Percentiles rank a stretch among this genome's conserved stretches.
Conservation (phyloP, 2,797 vertebrate species). For the Rhynchotus rufescens region DNA sequence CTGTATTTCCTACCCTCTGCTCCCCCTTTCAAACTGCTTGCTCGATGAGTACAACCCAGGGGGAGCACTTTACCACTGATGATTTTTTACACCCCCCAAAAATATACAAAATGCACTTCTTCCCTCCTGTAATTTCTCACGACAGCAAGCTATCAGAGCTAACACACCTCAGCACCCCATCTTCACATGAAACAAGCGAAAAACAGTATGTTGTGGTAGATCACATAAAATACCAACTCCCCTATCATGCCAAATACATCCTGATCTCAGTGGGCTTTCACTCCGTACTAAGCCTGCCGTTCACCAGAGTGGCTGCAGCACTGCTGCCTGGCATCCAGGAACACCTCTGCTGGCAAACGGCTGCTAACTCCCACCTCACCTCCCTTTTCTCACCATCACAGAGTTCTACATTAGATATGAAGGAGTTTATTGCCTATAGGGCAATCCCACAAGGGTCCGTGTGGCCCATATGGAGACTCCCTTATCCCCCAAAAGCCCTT, state of each 20-base stretch:
- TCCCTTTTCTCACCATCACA: not conserved
- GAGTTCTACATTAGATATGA: accelerated
- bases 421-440: not conserved
- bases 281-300: not conserved
- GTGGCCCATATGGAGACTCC: not conserved
- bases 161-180: not conserved
- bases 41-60: accelerated
- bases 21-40: not conserved
- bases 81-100: not conserved
- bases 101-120: not conserved
- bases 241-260: not conserved
- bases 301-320: not conserved
- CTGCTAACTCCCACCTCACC: not conserved
- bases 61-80: not conserved
- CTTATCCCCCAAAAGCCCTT: not conserved
- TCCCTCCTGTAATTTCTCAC: not conserved
- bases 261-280: not conserved
- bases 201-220: not conserved
- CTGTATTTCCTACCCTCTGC: not conserved
- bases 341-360: not conserved
- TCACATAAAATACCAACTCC: not conserved
- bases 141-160: not conserved
- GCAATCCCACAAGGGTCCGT: not conserved
- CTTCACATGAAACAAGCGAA: not conserved
- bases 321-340: not conserved